phyloP scores from a whole-genome alignment of 1,140 invertebrate genomes.

The Periplaneta americana region DNA sequence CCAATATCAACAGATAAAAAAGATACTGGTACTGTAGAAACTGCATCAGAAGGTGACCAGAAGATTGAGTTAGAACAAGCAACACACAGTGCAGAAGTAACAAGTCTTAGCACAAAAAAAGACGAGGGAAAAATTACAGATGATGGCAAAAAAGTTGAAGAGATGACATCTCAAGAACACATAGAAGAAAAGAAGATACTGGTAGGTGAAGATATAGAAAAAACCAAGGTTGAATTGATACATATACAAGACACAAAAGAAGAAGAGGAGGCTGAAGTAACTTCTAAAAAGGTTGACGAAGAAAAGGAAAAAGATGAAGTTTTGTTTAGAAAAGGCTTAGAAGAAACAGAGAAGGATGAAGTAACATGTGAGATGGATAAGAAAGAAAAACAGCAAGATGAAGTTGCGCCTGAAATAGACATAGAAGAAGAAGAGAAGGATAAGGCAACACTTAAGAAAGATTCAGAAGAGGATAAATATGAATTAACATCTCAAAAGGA shows the following conservation, averaged over 20 bases:
- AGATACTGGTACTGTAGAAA: background rate
- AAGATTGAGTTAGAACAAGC: background rate
- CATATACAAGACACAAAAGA: background rate
- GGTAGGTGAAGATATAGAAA: constrained; percentile 8
- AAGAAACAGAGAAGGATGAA: background rate
- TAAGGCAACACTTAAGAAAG: constrained; percentile 13
- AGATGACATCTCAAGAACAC: background rate
- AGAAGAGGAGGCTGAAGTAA: background rate
- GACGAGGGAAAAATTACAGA: background rate
- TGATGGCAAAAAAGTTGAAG: background rate
- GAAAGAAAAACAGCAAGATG: constrained; percentile 8
- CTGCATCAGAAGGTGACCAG: background rate
- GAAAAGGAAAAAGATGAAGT: too few relatives aligned
- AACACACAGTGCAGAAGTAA: background rate
- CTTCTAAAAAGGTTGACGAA: background rate
- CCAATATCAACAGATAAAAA: background rate
- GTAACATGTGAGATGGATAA: background rate
- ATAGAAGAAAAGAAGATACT: background rate
- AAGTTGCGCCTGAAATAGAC: constrained; percentile 15
- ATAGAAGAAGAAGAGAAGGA: constrained; percentile 20
- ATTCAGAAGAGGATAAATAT: constrained; percentile 9
- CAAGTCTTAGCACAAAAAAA: background rate
- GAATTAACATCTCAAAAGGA: background rate
- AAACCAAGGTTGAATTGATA: constrained; percentile 5
- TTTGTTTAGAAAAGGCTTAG: background rate